Conservation (phyloP, 92 coral and sea anemone genomes). For the Blastomussa wellsi region DNA sequence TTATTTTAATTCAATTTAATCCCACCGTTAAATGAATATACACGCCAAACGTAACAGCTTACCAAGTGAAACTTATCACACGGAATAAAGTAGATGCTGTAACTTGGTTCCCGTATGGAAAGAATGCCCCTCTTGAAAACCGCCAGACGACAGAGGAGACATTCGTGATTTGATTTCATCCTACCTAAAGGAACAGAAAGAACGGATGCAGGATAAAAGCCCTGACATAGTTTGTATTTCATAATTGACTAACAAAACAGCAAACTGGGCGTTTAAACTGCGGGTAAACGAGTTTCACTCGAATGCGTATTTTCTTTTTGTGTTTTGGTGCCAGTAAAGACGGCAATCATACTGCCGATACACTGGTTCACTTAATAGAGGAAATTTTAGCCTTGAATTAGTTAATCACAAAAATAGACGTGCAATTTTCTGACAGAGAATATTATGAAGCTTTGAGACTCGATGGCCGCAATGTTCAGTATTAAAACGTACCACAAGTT, state of each 20-base stretch:
- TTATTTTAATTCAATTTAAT: too few species aligned
- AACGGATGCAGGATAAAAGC: neutral
- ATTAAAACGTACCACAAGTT: constrained; percentile 9
- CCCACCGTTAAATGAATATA: too few species aligned
- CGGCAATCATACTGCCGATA: too few species aligned
- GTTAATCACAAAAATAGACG: neutral
- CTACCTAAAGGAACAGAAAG: neutral
- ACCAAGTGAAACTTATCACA: neutral
- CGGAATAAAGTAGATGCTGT: neutral
- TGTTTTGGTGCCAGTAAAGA: too few species aligned
- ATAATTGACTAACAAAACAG: too few species aligned
- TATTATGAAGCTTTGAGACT: neutral
- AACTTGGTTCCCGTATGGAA: neutral
- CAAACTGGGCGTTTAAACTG: too few species aligned
- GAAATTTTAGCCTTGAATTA: neutral
- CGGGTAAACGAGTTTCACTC: neutral
- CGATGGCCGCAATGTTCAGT: neutral
- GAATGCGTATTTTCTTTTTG: too few species aligned
- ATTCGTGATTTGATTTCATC: neutral
- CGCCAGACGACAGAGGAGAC: neutral
- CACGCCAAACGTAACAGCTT: neutral
- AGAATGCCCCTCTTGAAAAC: neutral
- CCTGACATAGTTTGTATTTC: neutral
- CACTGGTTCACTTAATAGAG: too few species aligned
- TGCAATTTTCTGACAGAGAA: neutral